Conservation (phyloP, 2,113 vertebrate species). For the Okapia johnstoni region DNA sequence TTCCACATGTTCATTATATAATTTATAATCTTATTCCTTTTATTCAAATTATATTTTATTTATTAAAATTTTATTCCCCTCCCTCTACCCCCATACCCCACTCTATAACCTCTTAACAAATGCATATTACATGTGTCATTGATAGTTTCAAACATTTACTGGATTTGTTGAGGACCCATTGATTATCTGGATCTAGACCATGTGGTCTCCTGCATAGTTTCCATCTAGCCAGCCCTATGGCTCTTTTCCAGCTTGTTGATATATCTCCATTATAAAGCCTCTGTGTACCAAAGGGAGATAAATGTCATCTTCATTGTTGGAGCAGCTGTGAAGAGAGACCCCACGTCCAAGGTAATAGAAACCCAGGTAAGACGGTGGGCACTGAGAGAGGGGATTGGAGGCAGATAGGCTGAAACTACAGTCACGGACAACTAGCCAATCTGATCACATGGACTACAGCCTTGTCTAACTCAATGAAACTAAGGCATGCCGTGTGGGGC, state of each 20-base stretch:
- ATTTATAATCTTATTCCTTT: not conserved
- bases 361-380: no score
- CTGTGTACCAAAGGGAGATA: not conserved
- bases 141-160: not conserved
- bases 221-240: not conserved
- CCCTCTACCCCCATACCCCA: not conserved
- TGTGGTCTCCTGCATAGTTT: not conserved
- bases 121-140: not conserved
- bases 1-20: not conserved
- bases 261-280: not conserved
- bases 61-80: conserved; percentile 9
- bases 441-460: no score
- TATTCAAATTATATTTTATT: not conserved
- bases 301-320: not conserved
- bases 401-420: no score
- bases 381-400: no score
- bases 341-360: no score
- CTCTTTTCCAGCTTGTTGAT: not conserved
- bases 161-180: not conserved
- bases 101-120: not conserved
- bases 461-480: no score
- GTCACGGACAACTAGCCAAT: no score
- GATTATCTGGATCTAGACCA: not conserved
- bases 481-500: no score
- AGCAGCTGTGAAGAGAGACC: no score